Evolutionary conservation across 2,888 invertebrate species (phyloP), one percentile per base, ranked within the genome.

Genomic region (Plemyria rubiginata): DNA sequence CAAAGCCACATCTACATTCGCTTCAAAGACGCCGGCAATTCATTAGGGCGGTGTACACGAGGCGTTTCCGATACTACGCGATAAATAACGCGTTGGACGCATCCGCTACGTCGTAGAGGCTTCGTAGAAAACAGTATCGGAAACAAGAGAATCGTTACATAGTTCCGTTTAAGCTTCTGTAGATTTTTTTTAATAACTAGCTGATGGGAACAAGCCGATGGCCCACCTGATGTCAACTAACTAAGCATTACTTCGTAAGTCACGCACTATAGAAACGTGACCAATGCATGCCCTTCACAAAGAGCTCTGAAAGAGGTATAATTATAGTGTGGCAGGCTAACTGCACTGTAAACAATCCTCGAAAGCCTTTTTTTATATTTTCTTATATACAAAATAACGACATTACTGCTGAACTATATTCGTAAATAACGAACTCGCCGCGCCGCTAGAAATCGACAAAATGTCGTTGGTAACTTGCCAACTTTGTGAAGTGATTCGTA

Each of bases 61-160:
- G 82, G 79, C 82, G 82, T 84, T 87, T 85, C 88, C 87, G 82
- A 83, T 83, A 84, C 81, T 74, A 60, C 67, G 77, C 82, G 70
- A 86, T 90, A 89, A 87, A 89, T 88, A 80, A 82, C 78, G 71
- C 65, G 74, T 70, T 60, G 13, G 45, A 16, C 8, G 16, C 15
- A 68, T 66, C 61, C 61, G 54, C 51, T 49, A 54, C 43, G 55
- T 40, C 43, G 54, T 51, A 54, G 46, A 46, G 32, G 32, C 50
- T 13, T 41, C 22, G 54, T 36, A 54, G 43, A 13, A 52, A 52
- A 48, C 38, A 43, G 32, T 41, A 36, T 22, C 22, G 12, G 16
- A 38, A 12, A 38, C 29, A 22, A 11, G 15, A 46, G 9, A 45
- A 38, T 40, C 9, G 9, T 36, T 57, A 48, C 12, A 53, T 48